Evolutionary conservation across 2,113 vertebrate species (phyloP).

Genomic region (Orycteropus afer): DNA sequence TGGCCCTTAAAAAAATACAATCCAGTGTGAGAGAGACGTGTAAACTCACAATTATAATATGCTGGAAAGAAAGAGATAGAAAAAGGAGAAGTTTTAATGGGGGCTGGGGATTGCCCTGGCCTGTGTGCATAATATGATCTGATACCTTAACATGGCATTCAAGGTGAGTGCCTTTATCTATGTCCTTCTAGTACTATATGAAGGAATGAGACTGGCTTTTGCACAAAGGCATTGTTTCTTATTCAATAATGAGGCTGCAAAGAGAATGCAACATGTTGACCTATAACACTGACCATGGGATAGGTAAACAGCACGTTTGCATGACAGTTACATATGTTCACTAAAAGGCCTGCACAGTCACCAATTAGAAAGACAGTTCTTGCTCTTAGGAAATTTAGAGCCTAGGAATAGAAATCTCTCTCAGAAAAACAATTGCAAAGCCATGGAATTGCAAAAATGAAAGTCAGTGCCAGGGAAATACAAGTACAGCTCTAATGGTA

Average conservation of each 20-base stretch:
- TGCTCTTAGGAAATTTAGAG: neutral
- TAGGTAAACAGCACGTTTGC: neutral
- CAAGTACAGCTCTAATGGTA: accelerated
- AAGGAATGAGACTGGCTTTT: neutral
- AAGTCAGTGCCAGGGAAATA: neutral
- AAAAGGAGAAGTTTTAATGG: neutral
- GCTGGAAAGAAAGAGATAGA: neutral
- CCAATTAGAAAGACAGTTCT: neutral
- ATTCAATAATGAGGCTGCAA: neutral
- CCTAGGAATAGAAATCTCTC: too few species aligned
- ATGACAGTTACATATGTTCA: accelerated
- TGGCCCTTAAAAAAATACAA: neutral
- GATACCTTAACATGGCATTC: neutral
- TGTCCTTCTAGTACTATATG: neutral
- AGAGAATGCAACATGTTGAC: neutral
- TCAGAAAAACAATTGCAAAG: neutral
- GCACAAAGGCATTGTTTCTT: neutral
- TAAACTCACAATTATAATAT: neutral
- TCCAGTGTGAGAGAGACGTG: neutral
- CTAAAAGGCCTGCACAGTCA: neutral
- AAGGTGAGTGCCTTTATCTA: neutral
- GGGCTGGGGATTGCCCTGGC: neutral
- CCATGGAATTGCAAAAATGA: neutral
- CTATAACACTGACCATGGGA: neutral
- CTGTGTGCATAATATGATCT: neutral